Evolutionary conservation across 1,140 invertebrate species (phyloP), one percentile per base, ranked within the genome.

Genomic region (Nymphalis io): DNA sequence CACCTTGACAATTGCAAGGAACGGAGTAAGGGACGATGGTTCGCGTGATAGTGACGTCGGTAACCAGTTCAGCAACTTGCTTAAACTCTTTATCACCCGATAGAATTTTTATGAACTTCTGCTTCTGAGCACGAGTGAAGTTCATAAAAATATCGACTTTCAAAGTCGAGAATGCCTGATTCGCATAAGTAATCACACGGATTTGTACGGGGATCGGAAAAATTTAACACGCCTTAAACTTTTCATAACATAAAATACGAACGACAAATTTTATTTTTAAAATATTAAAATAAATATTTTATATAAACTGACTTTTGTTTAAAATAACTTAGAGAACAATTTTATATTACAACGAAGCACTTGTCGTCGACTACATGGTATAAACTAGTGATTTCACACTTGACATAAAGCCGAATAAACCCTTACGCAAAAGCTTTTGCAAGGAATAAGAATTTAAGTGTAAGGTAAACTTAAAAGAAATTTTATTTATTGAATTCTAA

Each of bases 101-200:
- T 80, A 81, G 78, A 85, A 82, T 81, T 88, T 83, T 82, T 85
- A 83, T 81, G 74, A 83, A 82, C 67, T 85, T 80, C 53, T 63
- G 61, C 53, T 72, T 66, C 62, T 60, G 57, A 64, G 44, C 46
- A 70, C 67, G 65, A 62, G 60, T 55, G 70, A 76, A 80, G 71
- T 80, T 80, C 69, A 70, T 71, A 70, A 78, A 73, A 75, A 75
- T 71, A 72, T 73, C 63, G 68, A 75, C 68, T 70, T 74, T 46
- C 46, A 60, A 74, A 74, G 60, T 75, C 75, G 38, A 27, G 65
- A 69, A 67, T 61, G 68, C 76, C 76, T 72, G 79, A 61, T 71
- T 72, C 76, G 74, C 74, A 76, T 79, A 64, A 69, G 73, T 67
- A 74, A 75, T 81, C 73, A 68, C 39, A 18, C 57, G 16, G 62